Base-by-base conservation (phyloP, 2,888 invertebrate species). In the Emmelina monodactyla region DNA sequence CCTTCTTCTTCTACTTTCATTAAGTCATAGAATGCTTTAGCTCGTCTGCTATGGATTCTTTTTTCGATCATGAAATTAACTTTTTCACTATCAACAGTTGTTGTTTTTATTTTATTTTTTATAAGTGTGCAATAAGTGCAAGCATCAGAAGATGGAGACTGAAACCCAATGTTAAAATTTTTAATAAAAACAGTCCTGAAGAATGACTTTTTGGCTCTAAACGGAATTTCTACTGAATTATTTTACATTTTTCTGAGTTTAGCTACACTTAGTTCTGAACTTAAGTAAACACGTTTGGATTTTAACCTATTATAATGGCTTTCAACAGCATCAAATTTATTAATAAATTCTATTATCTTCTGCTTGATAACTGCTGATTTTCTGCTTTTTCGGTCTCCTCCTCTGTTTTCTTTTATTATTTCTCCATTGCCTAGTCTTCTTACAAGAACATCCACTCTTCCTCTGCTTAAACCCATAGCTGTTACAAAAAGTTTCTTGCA, bases 21-120 rank as follows among this genome's bases (percentile, higher is more conserved):
- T 30, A 31, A 19, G 12, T 38, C 31, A 28, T 38, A 41, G 30
- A 41, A 44, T 25, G 32, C 37, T 25, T 44, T 44, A 11, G 41
- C 38, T 31, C 38, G 29, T 16, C 37, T 12, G 12, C 34, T 41
- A 30, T 43, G 39, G 13, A 43, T 33, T 30, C 41, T 36, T 31
- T 40, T 44, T 39, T 42, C 37, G 14, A 29, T 32, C 29, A 37
- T 36, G 11, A 16, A 16, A 14, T 29, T 14, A 29, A 29, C 29
- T 29, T 31, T 12, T 35, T 35, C 14, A n/a, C 25, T 14, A 11
- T 22, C 12, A 29, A 22, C 16, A 31, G 14, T 28, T 39, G 14
- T 28, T 29, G 29, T 14, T 34, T 34, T 41, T 16, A 40, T 15
- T 36, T 39, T 40, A 39, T 28, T 34, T 39, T 39, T 36, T 36